Conservation (phyloP, 2,797 vertebrate genomes). For the Mallotus villosus region DNA sequence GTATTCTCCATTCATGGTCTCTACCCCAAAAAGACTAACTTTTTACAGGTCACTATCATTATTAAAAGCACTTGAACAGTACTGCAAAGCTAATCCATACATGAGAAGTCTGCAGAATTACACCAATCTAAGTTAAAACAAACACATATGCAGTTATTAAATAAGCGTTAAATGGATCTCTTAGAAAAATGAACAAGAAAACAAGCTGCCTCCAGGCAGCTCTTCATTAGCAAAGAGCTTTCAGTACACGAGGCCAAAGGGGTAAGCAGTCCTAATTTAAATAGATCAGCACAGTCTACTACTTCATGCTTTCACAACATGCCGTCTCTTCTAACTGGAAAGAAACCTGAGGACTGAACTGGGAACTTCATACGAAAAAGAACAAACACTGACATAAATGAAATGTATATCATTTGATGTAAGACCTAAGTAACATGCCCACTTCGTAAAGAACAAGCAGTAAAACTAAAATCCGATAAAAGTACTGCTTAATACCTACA, state of each 20-base stretch:
- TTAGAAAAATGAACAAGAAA: neutral
- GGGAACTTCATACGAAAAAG: neutral
- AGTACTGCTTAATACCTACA: neutral
- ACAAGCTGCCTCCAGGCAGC: slow-evolving; percentile 7
- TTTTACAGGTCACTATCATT: slow-evolving; percentile 42
- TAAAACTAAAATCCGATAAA: slow-evolving; percentile 2
- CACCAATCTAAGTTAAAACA: neutral
- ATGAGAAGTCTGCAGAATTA: slow-evolving; percentile 34
- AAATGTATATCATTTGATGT: neutral
- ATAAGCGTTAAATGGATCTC: neutral
- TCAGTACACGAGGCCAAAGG: slow-evolving; percentile 12
- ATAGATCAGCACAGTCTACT: slow-evolving; percentile 16
- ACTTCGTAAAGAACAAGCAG: neutral
- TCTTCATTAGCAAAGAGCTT: neutral
- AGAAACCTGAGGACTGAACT: neutral
- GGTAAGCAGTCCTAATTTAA: slow-evolving; percentile 12
- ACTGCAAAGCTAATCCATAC: slow-evolving; percentile 25
- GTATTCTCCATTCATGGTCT: slow-evolving; percentile 19
- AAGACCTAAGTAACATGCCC: neutral
- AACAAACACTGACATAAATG: neutral
- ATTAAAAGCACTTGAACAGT: slow-evolving; percentile 22
- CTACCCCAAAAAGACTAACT: slow-evolving; percentile 30
- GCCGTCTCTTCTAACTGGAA: slow-evolving; percentile 37
- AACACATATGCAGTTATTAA: neutral
- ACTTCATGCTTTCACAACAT: slow-evolving; percentile 60